These are phyloP conservation scores for Chromoteleia sp. DNA, from an alignment of 2,888 invertebrate genomes.

Conservation along the genomic window DNA sequence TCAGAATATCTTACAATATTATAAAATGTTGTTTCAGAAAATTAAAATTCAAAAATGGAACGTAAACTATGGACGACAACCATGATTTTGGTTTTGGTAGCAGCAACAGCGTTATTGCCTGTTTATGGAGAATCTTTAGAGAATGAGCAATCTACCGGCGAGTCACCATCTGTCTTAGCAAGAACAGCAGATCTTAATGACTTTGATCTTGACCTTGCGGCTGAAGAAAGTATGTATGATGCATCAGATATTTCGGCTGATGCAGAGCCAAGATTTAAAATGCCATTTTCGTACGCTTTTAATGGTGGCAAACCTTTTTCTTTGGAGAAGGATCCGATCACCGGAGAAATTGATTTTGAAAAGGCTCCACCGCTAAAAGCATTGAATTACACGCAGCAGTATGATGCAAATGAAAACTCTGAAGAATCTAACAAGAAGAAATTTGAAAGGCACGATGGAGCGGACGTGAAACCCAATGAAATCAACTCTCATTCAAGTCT, in stretches of 20 bases:
- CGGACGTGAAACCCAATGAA: slow-evolving; percentile 86
- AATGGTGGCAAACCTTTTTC: slow-evolving; percentile 90
- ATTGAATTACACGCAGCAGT: slow-evolving; percentile 77
- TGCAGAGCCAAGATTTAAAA: slow-evolving; percentile 77
- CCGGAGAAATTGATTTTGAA: slow-evolving; percentile 88
- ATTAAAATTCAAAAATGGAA: slow-evolving; percentile 52
- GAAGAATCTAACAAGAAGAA: slow-evolving; percentile 36
- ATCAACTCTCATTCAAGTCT: slow-evolving; percentile 88
- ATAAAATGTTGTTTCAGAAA: slow-evolving; percentile 45
- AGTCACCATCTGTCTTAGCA: slow-evolving; percentile 64
- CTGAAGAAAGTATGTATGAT: slow-evolving; percentile 77
- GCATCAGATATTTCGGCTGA: slow-evolving; percentile 69
- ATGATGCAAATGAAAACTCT: slow-evolving; percentile 66
- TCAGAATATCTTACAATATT: not conserved
- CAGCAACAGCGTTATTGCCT: slow-evolving; percentile 14
- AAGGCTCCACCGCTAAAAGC: slow-evolving; percentile 81
- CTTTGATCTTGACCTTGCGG: slow-evolving; percentile 76
- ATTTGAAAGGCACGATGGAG: slow-evolving; percentile 53
- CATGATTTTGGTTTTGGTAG: slow-evolving; percentile 39
- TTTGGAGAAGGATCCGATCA: slow-evolving; percentile 89
- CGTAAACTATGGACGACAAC: slow-evolving; percentile 25
- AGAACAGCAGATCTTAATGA: slow-evolving; percentile 75
- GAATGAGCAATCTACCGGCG: slow-evolving; percentile 46
- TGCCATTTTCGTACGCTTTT: slow-evolving; percentile 84
- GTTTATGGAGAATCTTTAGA: slow-evolving; percentile 48